Conservation (phyloP, 2,888 invertebrate species). For the Rhagium mordax region DNA sequence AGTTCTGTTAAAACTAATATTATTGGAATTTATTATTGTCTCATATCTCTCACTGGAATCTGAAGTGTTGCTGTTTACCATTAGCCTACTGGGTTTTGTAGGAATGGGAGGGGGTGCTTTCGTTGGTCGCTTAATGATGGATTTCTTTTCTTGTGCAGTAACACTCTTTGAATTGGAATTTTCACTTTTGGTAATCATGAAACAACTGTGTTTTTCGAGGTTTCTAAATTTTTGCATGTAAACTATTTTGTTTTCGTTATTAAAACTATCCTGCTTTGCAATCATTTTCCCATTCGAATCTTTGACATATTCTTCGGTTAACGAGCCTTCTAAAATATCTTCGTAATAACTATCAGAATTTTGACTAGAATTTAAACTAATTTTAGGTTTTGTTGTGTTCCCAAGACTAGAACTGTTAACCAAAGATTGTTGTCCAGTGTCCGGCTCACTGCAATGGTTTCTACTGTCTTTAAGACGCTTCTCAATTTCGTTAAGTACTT, state of each 20-base stretch:
- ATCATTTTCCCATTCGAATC: constrained; percentile 60
- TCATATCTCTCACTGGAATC: constrained; percentile 36
- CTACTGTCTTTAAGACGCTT: constrained; percentile 58
- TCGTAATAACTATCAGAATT: constrained; percentile 67
- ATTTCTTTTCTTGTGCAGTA: constrained; percentile 22
- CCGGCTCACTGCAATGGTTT: constrained; percentile 20
- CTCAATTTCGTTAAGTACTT: constrained; percentile 67
- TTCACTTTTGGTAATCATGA: background rate
- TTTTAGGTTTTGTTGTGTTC: constrained; percentile 34
- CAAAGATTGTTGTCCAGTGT: constrained; percentile 42
- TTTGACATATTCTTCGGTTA: constrained; percentile 63
- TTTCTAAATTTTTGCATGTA: constrained; percentile 36
- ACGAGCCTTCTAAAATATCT: constrained; percentile 64
- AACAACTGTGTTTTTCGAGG: constrained; percentile 10
- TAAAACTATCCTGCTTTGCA: constrained; percentile 62
- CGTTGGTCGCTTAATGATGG: constrained; percentile 61
- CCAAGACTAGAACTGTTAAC: constrained; percentile 62
- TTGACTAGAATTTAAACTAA: constrained; percentile 62
- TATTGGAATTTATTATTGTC: constrained; percentile 24
- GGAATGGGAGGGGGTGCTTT: constrained; percentile 80
- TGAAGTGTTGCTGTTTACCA: constrained; percentile 30
- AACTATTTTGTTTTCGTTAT: constrained; percentile 47
- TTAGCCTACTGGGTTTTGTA: constrained; percentile 71
- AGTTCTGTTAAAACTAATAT: constrained; percentile 13
- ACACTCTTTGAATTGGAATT: background rate